Evolutionary conservation across 2,113 vertebrate species (phyloP).

Genomic region (Phylloscopus whistleri): DNA sequence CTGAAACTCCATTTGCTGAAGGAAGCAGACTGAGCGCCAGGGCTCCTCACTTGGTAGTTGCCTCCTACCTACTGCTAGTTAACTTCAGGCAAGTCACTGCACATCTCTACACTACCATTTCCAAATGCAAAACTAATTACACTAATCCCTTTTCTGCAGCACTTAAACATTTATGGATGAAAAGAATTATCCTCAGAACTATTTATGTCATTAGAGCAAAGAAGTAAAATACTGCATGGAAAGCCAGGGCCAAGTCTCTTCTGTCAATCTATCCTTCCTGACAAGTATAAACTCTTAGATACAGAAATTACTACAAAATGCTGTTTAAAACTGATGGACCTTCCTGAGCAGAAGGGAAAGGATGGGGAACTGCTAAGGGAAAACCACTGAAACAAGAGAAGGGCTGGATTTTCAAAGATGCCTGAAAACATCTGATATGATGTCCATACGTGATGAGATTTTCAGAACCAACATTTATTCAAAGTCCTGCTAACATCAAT

Average conservation of each 20-base stretch:
- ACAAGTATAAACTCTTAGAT: not conserved
- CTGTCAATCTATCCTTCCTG: not conserved
- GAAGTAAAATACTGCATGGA: not conserved
- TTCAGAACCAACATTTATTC: not conserved
- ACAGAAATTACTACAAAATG: not conserved
- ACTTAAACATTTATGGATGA: not conserved
- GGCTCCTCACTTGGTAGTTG: not conserved
- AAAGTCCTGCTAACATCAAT: not conserved
- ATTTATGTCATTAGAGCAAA: not conserved
- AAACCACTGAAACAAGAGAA: not conserved
- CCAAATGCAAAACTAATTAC: slow-evolving; percentile 44
- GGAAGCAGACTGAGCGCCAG: not conserved
- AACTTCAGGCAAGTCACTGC: slow-evolving; percentile 8
- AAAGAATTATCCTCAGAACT: slow-evolving; percentile 9
- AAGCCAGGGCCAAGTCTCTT: not conserved
- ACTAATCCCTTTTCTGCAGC: slow-evolving; percentile 8
- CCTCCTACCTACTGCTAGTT: not conserved
- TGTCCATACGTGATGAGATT: not conserved
- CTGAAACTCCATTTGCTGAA: not conserved
- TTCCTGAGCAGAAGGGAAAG: not conserved
- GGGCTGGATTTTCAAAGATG: not conserved
- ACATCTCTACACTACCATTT: not conserved
- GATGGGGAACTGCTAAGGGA: not conserved
- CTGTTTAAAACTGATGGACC: not conserved
- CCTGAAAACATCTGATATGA: not conserved